Conservation (phyloP, 2,888 invertebrate species). For the Orthosia gothica region DNA sequence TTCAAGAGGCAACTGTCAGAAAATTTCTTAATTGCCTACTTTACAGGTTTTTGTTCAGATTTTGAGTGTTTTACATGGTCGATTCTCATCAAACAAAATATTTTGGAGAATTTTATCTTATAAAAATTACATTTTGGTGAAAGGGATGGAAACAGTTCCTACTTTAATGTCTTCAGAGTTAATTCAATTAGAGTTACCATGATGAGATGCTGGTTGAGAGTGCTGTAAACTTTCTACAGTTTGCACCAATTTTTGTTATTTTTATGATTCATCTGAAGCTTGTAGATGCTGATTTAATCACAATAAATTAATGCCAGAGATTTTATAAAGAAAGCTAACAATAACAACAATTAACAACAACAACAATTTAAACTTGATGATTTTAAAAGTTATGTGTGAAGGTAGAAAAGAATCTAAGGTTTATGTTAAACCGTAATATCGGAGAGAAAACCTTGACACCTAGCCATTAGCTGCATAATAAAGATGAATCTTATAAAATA, state of each 20-base stretch:
- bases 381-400: too few species aligned
- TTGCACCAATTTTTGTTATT: neutral
- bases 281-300: neutral
- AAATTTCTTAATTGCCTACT: neutral
- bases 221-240: neutral
- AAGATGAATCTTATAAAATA: slow-evolving; percentile 63
- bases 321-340: neutral
- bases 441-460: slow-evolving; percentile 42
- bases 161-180: neutral
- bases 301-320: too few species aligned
- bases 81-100: neutral
- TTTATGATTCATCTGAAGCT: neutral
- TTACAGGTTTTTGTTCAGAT: neutral
- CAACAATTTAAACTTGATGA: too few species aligned
- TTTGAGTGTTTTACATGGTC: slow-evolving; percentile 3
- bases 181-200: neutral
- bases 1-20: slow-evolving; percentile 11
- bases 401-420: slow-evolving; percentile 24
- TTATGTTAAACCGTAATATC: slow-evolving; percentile 30
- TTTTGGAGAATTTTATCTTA: neutral
- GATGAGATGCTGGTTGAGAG: neutral
- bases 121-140: neutral
- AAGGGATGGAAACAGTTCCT: neutral
- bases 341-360: too few species aligned
- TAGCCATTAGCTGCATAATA: slow-evolving; percentile 54